Base-by-base conservation (phyloP, 92 coral and sea anemone species). In the Paramuricea clavata region DNA sequence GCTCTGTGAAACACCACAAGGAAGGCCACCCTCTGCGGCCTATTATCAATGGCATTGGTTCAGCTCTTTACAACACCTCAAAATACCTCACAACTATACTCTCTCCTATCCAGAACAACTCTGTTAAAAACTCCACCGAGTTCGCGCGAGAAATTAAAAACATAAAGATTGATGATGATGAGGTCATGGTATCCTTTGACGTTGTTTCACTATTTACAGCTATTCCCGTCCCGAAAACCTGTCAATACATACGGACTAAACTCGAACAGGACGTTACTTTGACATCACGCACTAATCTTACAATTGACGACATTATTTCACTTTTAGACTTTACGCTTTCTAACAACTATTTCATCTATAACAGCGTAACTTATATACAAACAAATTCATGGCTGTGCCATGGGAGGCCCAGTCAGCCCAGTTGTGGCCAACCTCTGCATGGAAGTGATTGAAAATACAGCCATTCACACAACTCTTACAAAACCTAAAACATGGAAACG, bases 151-250 rank as follows among this genome's bases (percentile, higher is more conserved):
- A 89, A 54, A 60, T 89, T 12, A 30, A 57, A 15, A 27, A n/a
- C 22, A 60, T 61, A 1, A 71, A 32, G 21, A 80, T 86, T 43
- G 15, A 13, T 10, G 87, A 90, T 11, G 82, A 90, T 56, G 87
- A 90, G 72, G 42, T 39, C 5, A 90, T 86, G 90, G 82, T 78
- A 17, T 89, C 90, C 13, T 89, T 86, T 13, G 85, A 86, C 23
- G 88, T 90, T 10, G 27, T 74, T 12, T 86, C 90, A 6, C 61
- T 86, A 19, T 88, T 90, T 47, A 90, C 93, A 15, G 76, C 76
- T 15, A 76, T 86, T 12, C 90, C 90, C 0, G 60, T 89, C 28
- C 49, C n/a, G n/a, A 74, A 16, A 72, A 72, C 52, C 3, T 47
- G 52, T 12, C 52, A 47, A 47, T 47, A 47, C 52, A 47, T 47